Base-by-base conservation (phyloP, 2,797 vertebrate genomes). In the Ceryle rudis region DNA sequence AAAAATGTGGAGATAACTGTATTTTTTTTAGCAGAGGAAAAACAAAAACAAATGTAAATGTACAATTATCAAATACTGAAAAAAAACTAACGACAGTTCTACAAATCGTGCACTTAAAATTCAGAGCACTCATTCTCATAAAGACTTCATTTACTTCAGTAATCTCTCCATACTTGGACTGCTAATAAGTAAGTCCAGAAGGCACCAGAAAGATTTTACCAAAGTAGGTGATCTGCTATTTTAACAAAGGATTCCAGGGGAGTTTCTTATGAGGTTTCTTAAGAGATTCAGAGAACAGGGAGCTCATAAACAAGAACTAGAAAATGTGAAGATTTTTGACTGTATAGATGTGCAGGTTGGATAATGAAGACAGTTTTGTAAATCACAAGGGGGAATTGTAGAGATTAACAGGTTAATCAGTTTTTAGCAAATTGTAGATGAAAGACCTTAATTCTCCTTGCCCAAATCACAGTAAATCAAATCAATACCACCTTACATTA, bases 351-450 rank as follows among this genome's bases (percentile, higher is more conserved):
- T 61, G 9, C 22, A 52, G 19, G 13, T n/a, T 39, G 23, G 25
- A 52, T 47, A 87, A 67, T 26, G 47, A 61, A 52, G 21, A 47
- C 31, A 61, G 2, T 17, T 73, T 39, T 64, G 4, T 35, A 66
- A 44, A 3, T 66, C 21, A 52, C 15, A 80, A 23, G 51, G 22
- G 28, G 88, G 23, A 91, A 39, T 18, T 61, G 25, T 4, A 44
- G 8, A n/a, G 11, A 80, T 86, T 88, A 73, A 80, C 41, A 25
- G 62, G 75, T 62, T 92, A 72, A 90, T 83, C 10, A 19, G 72
- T 54, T 22, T 77, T 39, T 33, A 66, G 35, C 8, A 70, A 80
- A 42, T 13, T 61, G 35, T 35, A 31, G 17, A 54, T 65, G 25
- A 41, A 88, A 80, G 6, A 67, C 7, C 16, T n/a, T 49, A 33